These are phyloP conservation scores for Apogon talboti DNA, from an alignment of 2,797 vertebrate species.

Conservation along the genomic window DNA sequence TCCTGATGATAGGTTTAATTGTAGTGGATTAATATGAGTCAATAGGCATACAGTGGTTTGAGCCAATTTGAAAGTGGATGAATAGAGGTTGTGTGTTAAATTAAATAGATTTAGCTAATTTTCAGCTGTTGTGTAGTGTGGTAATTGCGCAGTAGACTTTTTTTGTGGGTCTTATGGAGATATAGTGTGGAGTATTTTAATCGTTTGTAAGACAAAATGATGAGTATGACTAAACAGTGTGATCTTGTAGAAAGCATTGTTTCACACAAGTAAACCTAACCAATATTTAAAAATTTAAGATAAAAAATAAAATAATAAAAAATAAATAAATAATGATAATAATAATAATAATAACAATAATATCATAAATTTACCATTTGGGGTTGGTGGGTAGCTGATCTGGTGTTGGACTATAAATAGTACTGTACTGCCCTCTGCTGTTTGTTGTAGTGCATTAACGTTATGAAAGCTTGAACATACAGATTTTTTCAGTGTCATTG, in stretches of 20 bases:
- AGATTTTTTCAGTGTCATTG: neutral
- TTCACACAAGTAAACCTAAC: no score
- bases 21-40: slow-evolving; percentile 29
- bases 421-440: slow-evolving; percentile 63
- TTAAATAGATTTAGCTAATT: slow-evolving; percentile 10
- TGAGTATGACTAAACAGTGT: no score
- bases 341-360: no score
- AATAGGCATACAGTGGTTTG: neutral
- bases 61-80: slow-evolving; percentile 19
- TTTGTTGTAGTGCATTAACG: slow-evolving; percentile 7
- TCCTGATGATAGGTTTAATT: slow-evolving; percentile 33
- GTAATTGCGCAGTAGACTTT: neutral
- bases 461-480: neutral
- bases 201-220: no score
- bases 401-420: neutral
- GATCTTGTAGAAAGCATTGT: no score
- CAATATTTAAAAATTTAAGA: no score
- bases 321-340: no score
- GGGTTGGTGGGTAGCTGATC: neutral
- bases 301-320: no score
- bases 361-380: neutral
- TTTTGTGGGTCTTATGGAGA: no score
- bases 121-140: neutral
- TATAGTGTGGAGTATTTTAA: no score
- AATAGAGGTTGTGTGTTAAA: slow-evolving; percentile 7